Evolutionary conservation across 2,797 vertebrate species (phyloP).

Genomic region (Myoxocephalus aenaeus): DNA sequence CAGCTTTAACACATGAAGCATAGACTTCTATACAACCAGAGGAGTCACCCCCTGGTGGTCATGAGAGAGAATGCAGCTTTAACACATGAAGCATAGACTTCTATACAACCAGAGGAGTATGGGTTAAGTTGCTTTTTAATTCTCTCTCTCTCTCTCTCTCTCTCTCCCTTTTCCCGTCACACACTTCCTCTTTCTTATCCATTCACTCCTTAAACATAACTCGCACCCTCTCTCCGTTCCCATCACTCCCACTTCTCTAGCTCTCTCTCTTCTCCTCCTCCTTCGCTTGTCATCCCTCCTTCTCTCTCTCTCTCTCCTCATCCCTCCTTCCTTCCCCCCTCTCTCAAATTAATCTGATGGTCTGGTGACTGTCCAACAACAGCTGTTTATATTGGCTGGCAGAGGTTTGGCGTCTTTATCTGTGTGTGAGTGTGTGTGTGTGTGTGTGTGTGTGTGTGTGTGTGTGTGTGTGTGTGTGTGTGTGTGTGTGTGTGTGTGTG

Average conservation of each 20-base stretch:
- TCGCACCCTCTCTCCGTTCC: slow-evolving; percentile 35
- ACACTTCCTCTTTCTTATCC: slow-evolving; percentile 7
- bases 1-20: too few relatives aligned
- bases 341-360: slow-evolving; percentile 53
- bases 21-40: too few relatives aligned
- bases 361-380: slow-evolving; percentile 66
- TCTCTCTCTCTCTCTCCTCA: neutral
- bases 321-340: neutral
- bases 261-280: neutral
- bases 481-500: slow-evolving; percentile 6
- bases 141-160: neutral
- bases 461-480: neutral
- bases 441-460: neutral
- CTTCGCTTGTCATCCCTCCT: neutral
- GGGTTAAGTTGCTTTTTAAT: neutral
- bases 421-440: neutral
- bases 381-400: slow-evolving; percentile 62
- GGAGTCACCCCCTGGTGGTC: too few relatives aligned
- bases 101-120: too few relatives aligned
- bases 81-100: too few relatives aligned
- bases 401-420: slow-evolving; percentile 20
- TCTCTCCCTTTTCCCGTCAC: neutral
- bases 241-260: slow-evolving; percentile 24
- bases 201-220: slow-evolving; percentile 33
- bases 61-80: too few relatives aligned